phyloP scores from a whole-genome alignment of 2,113 vertebrate genomes.

The Microtus richardsoni region DNA sequence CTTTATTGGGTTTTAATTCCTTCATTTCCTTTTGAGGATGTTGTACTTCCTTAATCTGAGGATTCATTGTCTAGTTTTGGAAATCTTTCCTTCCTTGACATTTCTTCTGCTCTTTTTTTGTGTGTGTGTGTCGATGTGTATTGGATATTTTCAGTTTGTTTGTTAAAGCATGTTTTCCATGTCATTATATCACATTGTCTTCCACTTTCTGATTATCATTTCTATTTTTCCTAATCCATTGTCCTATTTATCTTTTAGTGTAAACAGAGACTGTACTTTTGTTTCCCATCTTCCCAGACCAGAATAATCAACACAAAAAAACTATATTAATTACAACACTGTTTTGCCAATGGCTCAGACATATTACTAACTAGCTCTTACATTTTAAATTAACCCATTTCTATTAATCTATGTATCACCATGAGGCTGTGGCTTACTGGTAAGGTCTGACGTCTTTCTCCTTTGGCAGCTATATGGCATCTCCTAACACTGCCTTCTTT shows the following conservation, averaged over 20 bases:
- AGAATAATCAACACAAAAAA: too few species aligned
- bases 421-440: too few species aligned
- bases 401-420: too few species aligned
- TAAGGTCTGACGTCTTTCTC: too few species aligned
- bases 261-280: too few species aligned
- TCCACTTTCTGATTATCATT: background rate
- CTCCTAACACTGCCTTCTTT: too few species aligned
- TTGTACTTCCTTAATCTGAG: background rate
- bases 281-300: too few species aligned
- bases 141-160: background rate
- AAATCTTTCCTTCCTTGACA: background rate
- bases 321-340: too few species aligned
- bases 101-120: background rate
- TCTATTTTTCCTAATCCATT: background rate
- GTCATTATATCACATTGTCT: background rate
- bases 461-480: too few species aligned
- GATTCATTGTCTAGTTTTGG: background rate
- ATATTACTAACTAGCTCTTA: too few species aligned
- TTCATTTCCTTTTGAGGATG: background rate
- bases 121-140: background rate
- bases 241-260: background rate
- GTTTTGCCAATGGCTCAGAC: too few species aligned
- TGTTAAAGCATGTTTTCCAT: background rate
- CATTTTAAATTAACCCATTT: too few species aligned
- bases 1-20: conserved; percentile 31